Conservation (phyloP, 2,888 invertebrate genomes). For the Rhagophthalmus giganteus region DNA sequence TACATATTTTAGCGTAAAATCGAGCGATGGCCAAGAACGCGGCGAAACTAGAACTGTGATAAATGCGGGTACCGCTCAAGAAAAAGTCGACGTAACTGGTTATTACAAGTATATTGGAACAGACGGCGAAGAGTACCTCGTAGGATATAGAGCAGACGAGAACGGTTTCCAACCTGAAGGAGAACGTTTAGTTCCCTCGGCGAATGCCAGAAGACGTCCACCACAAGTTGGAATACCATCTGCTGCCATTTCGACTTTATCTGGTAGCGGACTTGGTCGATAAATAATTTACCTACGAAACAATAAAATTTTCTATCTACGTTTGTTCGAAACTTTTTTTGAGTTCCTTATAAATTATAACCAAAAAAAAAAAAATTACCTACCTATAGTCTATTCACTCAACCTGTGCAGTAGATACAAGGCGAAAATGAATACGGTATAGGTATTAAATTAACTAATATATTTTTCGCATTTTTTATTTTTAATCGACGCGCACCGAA, state of each 20-base stretch:
- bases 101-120: slow-evolving; percentile 37
- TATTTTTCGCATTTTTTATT: too few species aligned
- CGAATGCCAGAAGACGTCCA: slow-evolving; percentile 38
- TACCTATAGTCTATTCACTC: too few species aligned
- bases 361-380: too few species aligned
- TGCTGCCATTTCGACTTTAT: slow-evolving; percentile 46
- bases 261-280: slow-evolving; percentile 39
- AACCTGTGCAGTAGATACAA: too few species aligned
- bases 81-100: slow-evolving; percentile 55
- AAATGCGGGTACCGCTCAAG: slow-evolving; percentile 56
- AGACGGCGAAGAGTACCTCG: slow-evolving; percentile 62
- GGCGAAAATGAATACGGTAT: too few species aligned
- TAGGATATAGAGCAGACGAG: slow-evolving; percentile 58
- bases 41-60: slow-evolving; percentile 55
- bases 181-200: slow-evolving; percentile 45
- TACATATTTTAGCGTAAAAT: too few species aligned
- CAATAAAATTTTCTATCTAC: too few species aligned
- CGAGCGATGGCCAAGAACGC: slow-evolving; percentile 56
- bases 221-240: slow-evolving; percentile 47
- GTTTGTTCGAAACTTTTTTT: too few species aligned
- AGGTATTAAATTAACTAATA: too few species aligned
- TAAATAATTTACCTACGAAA: too few species aligned
- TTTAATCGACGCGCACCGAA: too few species aligned
- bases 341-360: too few species aligned
- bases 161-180: slow-evolving; percentile 58